Conservation (phyloP, 2,113 vertebrate genomes). For the Chitala chitala region DNA sequence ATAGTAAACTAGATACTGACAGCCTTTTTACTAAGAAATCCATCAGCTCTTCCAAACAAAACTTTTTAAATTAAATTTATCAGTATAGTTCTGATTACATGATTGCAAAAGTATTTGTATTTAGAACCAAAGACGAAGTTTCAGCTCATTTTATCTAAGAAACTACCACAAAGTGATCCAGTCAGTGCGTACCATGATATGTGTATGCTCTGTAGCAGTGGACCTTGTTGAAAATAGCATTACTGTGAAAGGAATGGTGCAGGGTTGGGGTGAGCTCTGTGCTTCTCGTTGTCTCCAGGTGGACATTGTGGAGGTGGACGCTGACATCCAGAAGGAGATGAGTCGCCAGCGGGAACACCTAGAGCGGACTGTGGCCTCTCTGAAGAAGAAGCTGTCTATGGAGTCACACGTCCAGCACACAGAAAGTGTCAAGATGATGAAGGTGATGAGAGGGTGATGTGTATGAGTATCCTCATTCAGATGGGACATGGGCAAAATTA, state of each 20-base stretch:
- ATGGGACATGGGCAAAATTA: conserved; percentile 5
- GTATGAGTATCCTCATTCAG: background rate
- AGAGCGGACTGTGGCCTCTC: conserved; percentile 68
- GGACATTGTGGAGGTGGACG: conserved; percentile 59
- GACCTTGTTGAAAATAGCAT: too few species aligned
- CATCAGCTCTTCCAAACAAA: background rate
- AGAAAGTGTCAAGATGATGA: conserved; percentile 70
- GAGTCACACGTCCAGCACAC: conserved; percentile 67
- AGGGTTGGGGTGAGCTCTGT: background rate
- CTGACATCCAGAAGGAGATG: conserved; percentile 65
- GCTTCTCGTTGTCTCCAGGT: conserved; percentile 53
- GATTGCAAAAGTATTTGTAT: too few species aligned
- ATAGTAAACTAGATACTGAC: too few species aligned
- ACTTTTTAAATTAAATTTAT: too few species aligned
- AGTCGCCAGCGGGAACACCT: conserved; percentile 67
- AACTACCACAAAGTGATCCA: too few species aligned
- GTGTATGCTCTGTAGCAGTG: too few species aligned
- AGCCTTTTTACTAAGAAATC: too few species aligned
- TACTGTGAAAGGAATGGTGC: too few species aligned
- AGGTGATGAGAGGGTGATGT: conserved; percentile 56
- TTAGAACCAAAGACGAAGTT: too few species aligned
- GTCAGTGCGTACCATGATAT: too few species aligned
- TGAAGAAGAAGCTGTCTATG: conserved; percentile 69
- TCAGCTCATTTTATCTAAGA: too few species aligned
- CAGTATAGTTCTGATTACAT: too few species aligned